These are phyloP conservation scores for human DNA, from an alignment of 2,113 vertebrate species.

Conservation along the genomic window DNA sequence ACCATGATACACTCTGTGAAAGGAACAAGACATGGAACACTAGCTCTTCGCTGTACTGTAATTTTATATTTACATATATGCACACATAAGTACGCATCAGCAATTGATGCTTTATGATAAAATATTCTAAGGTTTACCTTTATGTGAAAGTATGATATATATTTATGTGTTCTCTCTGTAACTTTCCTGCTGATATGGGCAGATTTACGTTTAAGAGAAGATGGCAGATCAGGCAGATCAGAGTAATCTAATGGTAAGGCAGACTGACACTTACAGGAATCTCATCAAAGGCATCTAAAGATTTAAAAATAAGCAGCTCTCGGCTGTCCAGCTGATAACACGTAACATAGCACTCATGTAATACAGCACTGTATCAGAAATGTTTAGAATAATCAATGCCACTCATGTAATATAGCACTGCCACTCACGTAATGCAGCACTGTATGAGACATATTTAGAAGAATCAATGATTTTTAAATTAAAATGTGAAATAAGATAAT, in stretches of 20 bases:
- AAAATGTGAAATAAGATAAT: not conserved
- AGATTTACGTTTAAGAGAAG: not conserved
- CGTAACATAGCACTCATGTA: not conserved
- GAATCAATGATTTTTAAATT: not conserved
- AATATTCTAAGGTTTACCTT: not conserved
- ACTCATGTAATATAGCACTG: too few relatives aligned
- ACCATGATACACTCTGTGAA: not conserved
- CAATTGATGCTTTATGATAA: not conserved
- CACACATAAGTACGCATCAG: not conserved
- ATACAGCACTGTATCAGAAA: not conserved
- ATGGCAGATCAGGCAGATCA: rapidly evolving
- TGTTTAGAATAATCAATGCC: not conserved
- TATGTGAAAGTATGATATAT: not conserved
- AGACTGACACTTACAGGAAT: not conserved
- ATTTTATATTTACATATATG: not conserved
- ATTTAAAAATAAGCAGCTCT: not conserved
- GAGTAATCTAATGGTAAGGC: not conserved
- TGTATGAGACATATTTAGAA: not conserved
- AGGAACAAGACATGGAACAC: not conserved
- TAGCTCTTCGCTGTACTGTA: not conserved
- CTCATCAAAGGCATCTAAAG: not conserved
- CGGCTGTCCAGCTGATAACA: not conserved
- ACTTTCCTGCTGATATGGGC: not conserved
- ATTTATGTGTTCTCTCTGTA: not conserved
- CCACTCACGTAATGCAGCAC: not conserved